Base-by-base conservation (phyloP, 2,888 invertebrate species). In the Himalopsyche kuldschensis region DNA sequence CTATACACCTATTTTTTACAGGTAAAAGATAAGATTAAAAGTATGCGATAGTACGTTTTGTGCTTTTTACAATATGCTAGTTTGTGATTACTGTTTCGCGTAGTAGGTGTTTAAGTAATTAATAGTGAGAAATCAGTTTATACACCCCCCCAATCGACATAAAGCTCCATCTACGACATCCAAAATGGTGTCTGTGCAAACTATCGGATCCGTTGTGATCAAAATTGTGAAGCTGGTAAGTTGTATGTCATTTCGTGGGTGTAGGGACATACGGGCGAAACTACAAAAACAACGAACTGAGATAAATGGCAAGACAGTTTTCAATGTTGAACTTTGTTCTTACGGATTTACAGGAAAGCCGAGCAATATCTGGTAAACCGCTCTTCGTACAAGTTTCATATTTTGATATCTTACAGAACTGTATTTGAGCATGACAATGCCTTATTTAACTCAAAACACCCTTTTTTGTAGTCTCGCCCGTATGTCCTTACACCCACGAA, bases 171-270 rank as follows among this genome's bases (percentile, higher is more conserved):
- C 4, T 2, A 8, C n/a, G 2, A 55, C 20, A 20, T 55, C 82
- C 87, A 94, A 91, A 91, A 96, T 96, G 96, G 95, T 95, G 89
- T 95, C 95, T 86, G 93, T 96, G 84, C 95, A 95, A 89, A 96
- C 95, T 76, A 95, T 97, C 87, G 96, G 95, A 86, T 94, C 96
- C 83, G 94, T 97, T 85, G 94, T 96, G 89, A 93, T 97, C 88
- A 97, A 97, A 92, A 91, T 94, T 84, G 91, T 96, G 83, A 97
- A 97, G 92, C 90, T 97, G 93, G 97, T 97, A 92, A 95, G 95
- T 92, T 89, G 75, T 4, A 27, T 41, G 76, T 41, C 0, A 35
- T 35, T 8, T 35, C 5, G n/a, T n/a, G n/a, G n/a, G n/a, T n/a
- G n/a, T n/a, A n/a, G n/a, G n/a, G n/a, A n/a, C n/a, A n/a, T n/a